phyloP scores from a whole-genome alignment of 1,140 invertebrate species.

The Microplitis mediator region DNA sequence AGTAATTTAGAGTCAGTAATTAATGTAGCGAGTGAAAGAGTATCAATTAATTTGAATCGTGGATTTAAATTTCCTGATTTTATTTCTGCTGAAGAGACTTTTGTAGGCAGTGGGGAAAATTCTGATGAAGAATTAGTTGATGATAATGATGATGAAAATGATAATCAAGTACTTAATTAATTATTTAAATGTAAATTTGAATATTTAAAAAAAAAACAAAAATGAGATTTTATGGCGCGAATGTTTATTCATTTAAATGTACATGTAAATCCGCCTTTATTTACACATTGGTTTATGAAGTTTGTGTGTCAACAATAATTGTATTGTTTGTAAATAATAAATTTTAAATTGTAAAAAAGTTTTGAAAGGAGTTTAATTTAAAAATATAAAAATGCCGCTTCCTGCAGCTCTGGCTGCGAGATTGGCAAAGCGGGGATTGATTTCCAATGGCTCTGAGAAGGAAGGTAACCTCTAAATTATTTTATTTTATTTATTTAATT shows the following conservation, averaged over 20 bases:
- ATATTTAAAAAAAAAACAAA: no score
- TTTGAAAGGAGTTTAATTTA: no score
- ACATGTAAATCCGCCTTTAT: no score
- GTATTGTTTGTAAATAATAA: no score
- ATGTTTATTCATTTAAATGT: no score
- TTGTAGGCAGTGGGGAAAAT: constrained; percentile 56
- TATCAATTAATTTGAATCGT: constrained; percentile 36
- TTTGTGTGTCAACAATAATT: no score
- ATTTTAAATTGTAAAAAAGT: no score
- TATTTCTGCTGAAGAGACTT: constrained; percentile 46
- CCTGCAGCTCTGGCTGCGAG: constrained; percentile 84
- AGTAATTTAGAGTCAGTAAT: constrained; percentile 5
- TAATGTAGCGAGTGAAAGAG: constrained; percentile 22
- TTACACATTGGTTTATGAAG: no score
- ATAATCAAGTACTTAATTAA: not conserved
- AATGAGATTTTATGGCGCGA: no score
- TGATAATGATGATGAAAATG: constrained; percentile 15
- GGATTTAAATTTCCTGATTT: constrained; percentile 21
- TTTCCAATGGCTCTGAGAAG: constrained; percentile 60
- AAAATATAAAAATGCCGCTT: constrained; percentile 73
- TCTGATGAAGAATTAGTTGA: constrained; percentile 48
- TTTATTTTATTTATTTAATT: not conserved
- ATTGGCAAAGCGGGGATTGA: constrained; percentile 84
- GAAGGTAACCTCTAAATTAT: constrained; percentile 47
- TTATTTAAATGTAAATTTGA: no score